A percentile compares a stretch with the other conserved stretches of the same genome.
phyloP scores from a whole-genome alignment of 2,797 vertebrate genomes.

The Falco naumanni region DNA sequence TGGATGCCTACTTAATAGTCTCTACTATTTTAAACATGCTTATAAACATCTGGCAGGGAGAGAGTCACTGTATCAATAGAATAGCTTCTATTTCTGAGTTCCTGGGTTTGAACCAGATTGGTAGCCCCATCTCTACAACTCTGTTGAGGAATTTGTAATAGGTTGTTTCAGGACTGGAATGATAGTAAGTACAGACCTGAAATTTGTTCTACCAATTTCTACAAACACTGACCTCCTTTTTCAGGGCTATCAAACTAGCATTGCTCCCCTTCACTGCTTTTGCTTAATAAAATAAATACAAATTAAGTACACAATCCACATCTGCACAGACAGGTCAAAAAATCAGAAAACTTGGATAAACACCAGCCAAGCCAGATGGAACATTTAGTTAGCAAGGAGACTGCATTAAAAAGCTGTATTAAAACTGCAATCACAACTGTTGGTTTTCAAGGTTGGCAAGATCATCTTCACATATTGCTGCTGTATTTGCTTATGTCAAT shows the following conservation, averaged over 20 bases:
- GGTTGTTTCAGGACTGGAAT: background rate
- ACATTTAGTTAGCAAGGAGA: background rate
- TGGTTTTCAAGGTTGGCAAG: background rate
- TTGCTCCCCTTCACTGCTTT: background rate
- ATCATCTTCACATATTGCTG: background rate
- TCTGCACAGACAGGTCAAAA: background rate
- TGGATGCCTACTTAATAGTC: background rate
- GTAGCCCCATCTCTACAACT: background rate
- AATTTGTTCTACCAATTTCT: background rate
- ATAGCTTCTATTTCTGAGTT: background rate
- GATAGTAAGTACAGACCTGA: background rate
- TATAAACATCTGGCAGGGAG: background rate
- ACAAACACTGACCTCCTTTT: background rate
- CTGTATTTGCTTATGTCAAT: background rate
- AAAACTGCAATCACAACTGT: background rate
- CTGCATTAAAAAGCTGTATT: background rate
- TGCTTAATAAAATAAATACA: background rate
- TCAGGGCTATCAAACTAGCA: background rate
- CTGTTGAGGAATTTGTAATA: background rate
- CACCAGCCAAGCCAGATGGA: constrained; percentile 10
- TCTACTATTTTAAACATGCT: background rate
- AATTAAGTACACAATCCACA: background rate
- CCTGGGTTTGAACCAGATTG: background rate
- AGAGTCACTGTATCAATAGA: background rate
- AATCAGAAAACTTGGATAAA: background rate